Evolutionary conservation across 2,797 vertebrate species (phyloP).

Genomic region (Coregonus suidteri): DNA sequence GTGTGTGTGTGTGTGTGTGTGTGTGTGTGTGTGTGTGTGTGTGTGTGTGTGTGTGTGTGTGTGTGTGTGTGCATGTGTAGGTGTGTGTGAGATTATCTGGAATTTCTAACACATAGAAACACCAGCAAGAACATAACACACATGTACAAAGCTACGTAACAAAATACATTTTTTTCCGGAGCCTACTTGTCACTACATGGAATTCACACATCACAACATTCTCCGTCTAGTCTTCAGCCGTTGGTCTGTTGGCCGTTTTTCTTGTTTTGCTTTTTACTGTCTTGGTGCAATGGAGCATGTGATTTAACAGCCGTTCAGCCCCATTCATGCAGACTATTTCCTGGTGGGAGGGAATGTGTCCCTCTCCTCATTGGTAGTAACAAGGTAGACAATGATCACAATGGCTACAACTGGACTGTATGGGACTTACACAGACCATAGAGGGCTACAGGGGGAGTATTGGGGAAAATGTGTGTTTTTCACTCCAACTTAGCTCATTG

Average conservation of each 20-base stretch:
- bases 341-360: slow-evolving; percentile 48
- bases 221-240: background rate
- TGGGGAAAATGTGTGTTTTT: background rate
- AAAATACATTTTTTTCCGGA: background rate
- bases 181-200: background rate
- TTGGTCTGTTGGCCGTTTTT: background rate
- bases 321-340: slow-evolving; percentile 29
- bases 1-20: too few species aligned
- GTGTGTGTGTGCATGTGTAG: too few species aligned
- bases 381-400: slow-evolving; percentile 41
- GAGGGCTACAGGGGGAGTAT: background rate
- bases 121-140: background rate
- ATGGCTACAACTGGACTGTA: slow-evolving; percentile 34
- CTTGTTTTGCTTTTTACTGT: slow-evolving; percentile 44
- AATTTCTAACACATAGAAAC: background rate
- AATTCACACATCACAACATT: background rate
- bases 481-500: background rate
- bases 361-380: slow-evolving; percentile 36
- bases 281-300: slow-evolving; percentile 62
- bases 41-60: too few species aligned
- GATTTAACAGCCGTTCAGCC: slow-evolving; percentile 62
- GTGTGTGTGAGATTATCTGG: slow-evolving; percentile 22
- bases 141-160: background rate
- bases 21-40: too few species aligned
- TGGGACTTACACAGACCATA: background rate